Evolutionary conservation across 2,888 invertebrate species (phyloP).

Genomic region (Subacronicta megacephala): DNA sequence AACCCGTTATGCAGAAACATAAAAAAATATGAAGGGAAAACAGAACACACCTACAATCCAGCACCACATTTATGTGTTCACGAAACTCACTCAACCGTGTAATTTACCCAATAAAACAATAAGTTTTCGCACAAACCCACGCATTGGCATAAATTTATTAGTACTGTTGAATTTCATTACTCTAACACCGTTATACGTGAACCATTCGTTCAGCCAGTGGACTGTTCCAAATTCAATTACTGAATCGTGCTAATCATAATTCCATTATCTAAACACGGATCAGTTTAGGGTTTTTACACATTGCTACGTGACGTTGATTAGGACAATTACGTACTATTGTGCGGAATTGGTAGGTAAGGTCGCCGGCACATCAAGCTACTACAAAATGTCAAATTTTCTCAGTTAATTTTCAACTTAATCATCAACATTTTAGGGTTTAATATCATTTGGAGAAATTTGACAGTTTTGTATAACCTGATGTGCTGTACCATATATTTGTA

Average conservation of each 20-base stretch:
- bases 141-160: constrained; percentile 44
- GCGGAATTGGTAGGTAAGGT: constrained; percentile 15
- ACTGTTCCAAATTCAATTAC: constrained; percentile 56
- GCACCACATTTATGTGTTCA: too few species aligned
- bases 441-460: too few species aligned
- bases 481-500: constrained; percentile 16
- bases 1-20: too few species aligned
- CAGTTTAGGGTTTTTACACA: constrained; percentile 44
- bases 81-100: not conserved
- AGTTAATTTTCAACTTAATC: too few species aligned
- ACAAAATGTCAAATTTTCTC: too few species aligned
- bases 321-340: constrained; percentile 37
- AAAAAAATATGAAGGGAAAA: too few species aligned
- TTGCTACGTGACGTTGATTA: constrained; percentile 55
- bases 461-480: too few species aligned
- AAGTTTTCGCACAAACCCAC: constrained; percentile 44
- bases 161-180: constrained; percentile 49
- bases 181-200: constrained; percentile 42
- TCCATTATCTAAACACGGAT: constrained; percentile 48
- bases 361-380: too few species aligned
- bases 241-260: constrained; percentile 59
- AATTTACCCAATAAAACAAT: constrained; percentile 40
- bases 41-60: too few species aligned
- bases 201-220: constrained; percentile 44
- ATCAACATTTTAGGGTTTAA: too few species aligned